Conservation (phyloP, 2,113 vertebrate species). For the Colinus virginianus region DNA sequence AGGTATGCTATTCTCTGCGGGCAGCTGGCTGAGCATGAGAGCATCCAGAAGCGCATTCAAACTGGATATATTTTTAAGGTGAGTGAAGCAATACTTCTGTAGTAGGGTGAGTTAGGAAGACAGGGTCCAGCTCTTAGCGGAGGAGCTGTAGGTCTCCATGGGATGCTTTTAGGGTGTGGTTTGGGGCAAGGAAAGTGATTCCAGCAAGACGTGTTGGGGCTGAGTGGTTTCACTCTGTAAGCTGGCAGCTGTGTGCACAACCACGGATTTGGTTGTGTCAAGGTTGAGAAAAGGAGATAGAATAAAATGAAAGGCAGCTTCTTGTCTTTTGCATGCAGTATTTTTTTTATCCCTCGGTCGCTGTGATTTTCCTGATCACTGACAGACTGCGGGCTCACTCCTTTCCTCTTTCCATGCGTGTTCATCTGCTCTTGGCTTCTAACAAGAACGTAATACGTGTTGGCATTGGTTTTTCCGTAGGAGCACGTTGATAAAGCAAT, state of each 20-base stretch:
- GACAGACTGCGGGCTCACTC: not conserved
- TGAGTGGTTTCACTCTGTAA: not conserved
- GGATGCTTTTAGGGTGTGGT: fast-evolving
- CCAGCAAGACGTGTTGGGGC: fast-evolving
- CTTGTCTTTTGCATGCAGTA: not conserved
- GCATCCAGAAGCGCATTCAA: slow-evolving; percentile 81
- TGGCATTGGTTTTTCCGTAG: slow-evolving; percentile 47
- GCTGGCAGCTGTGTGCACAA: fast-evolving
- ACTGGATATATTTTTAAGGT: slow-evolving; percentile 82
- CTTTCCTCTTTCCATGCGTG: not conserved
- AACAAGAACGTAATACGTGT: fast-evolving
- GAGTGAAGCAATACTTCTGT: not conserved
- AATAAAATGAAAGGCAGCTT: not conserved
- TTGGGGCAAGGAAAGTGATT: not conserved
- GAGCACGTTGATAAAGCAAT: slow-evolving; percentile 83
- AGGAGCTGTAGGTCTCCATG: not conserved
- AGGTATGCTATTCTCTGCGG: slow-evolving; percentile 84
- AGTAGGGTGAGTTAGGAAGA: not conserved
- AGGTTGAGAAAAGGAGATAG: not conserved
- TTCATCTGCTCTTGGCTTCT: not conserved
- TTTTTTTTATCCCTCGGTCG: not conserved
- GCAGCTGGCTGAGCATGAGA: slow-evolving; percentile 78
- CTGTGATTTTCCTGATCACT: not conserved
- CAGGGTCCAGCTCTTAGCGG: not conserved
- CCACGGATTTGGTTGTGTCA: not conserved